Conservation (phyloP, 2,113 vertebrate genomes). For the Urocolius indicus region DNA sequence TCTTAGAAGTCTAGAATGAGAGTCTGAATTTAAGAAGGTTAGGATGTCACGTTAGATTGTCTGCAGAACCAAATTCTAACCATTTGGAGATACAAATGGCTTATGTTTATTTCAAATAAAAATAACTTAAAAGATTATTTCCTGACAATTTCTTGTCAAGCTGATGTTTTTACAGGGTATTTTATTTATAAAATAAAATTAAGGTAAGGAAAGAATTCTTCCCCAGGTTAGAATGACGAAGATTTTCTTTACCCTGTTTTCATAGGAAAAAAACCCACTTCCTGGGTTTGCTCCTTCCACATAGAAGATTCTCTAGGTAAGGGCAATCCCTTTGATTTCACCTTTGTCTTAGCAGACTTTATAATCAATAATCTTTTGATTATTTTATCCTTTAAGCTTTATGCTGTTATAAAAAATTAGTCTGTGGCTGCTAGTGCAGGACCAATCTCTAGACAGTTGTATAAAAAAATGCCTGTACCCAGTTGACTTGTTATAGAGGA, state of each 20-base stretch:
- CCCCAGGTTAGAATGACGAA: neutral
- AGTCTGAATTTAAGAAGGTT: neutral
- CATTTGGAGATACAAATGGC: neutral
- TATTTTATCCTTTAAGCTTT: neutral
- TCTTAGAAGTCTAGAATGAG: neutral
- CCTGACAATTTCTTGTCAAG: neutral
- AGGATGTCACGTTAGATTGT: neutral
- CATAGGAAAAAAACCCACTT: neutral
- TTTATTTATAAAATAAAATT: neutral
- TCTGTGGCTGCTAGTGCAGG: neutral
- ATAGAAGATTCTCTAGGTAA: neutral
- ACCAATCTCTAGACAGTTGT: neutral
- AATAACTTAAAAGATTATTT: neutral
- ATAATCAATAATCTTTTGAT: neutral
- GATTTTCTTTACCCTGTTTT: neutral
- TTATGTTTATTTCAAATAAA: neutral
- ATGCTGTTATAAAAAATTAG: neutral
- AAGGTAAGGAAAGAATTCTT: neutral
- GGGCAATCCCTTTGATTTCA: neutral
- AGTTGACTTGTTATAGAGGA: neutral
- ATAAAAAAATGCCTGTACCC: neutral
- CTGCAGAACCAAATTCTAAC: neutral
- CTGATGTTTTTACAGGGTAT: neutral
- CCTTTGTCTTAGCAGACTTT: neutral
- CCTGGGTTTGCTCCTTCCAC: neutral